Evolutionary conservation across 1,140 invertebrate species (phyloP), one percentile per base, ranked within the genome.

Genomic region (Cherax destructor): DNA sequence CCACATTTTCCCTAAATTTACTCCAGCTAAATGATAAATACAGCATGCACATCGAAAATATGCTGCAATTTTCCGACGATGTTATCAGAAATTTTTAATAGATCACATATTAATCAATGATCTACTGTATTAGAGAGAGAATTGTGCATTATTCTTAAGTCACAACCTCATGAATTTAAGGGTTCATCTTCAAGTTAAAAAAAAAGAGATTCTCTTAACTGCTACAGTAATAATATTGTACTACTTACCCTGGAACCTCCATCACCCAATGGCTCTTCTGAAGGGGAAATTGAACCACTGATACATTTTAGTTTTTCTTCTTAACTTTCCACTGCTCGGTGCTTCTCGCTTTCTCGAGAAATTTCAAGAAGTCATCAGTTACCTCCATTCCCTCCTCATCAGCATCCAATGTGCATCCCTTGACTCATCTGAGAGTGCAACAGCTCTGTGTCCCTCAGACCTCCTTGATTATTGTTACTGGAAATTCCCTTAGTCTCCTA

Each of bases 281-380:
- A 21, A n/a, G 61, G n/a, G 13, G 61, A 21, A 74, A 69, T 5
- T 24, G 18, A 13, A 16, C 59, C 83, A 69, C 7, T 18, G 65
- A 52, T 4, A 30, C n/a, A 41, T 59, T 77, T 13, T 77, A 69
- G n/a, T 56, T 18, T 49, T 56, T 76, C 52, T 87, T 87, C 11
- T 2, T 18, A 21, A 61, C 30, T 69, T 87, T 87, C 72, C 74
- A 87, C 76, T 78, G 69, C 52, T 59, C 85, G 21, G 52, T 87
- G 85, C 76, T 78, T 87, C 76, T 78, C 24, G 52, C 85, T 87
- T 78, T 77, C 77, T 87, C 85, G 3, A 87, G 30, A 59, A 87
- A 87, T 10, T 47, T 41, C 9, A 87, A 50, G 56, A 87, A 61
- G 52, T 87, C 85, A 1, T 78, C 76, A 47, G 74, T 30, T 18